Conservation (phyloP, 2,797 vertebrate species). For the Schizopygopsis pylzovi region DNA sequence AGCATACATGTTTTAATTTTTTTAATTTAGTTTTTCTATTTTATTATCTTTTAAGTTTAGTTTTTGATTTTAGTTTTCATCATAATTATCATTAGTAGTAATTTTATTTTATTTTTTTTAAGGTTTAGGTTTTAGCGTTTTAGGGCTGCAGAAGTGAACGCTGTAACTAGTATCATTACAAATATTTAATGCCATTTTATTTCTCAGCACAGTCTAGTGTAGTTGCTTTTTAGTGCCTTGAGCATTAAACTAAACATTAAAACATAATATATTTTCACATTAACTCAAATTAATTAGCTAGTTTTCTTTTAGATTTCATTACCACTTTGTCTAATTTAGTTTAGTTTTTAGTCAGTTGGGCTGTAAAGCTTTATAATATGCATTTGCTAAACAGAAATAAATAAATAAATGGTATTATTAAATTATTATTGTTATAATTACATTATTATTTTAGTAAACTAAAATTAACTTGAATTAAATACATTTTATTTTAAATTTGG, state of each 20-base stretch:
- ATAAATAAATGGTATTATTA: not conserved
- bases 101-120: no score
- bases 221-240: not conserved
- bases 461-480: not conserved
- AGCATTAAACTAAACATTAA: not conserved
- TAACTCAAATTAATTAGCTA: not conserved
- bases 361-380: no score
- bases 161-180: not conserved
- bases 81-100: no score
- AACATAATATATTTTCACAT: not conserved
- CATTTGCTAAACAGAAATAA: not conserved
- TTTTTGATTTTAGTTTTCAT: not conserved
- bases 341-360: not conserved
- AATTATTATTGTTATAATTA: not conserved
- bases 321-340: not conserved
- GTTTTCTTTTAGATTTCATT: not conserved
- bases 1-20: not conserved
- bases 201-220: not conserved
- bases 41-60: not conserved
- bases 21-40: not conserved
- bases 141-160: not conserved
- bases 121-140: no score
- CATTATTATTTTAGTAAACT: not conserved
- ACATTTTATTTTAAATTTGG: not conserved
- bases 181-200: not conserved